Evolutionary conservation across 2,888 invertebrate genomes (phyloP).

Genomic region (Ormyrus pomaceus): DNA sequence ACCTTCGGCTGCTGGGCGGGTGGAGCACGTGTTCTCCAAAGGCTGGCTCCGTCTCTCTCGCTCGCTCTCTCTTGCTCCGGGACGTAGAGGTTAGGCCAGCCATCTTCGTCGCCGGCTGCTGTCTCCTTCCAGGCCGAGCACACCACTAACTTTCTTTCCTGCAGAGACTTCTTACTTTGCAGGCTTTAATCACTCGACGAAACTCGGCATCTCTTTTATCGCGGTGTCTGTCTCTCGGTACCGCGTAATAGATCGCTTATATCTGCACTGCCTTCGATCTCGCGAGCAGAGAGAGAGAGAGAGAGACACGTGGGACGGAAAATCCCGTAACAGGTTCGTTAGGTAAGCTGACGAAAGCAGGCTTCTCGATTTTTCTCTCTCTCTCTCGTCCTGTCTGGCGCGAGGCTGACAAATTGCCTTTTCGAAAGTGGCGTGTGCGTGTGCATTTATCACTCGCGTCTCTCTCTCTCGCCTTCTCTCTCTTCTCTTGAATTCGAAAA

Average conservation of each 20-base stretch:
- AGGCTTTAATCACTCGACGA: not conserved
- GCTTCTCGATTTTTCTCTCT: not conserved
- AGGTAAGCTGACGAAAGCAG: not conserved
- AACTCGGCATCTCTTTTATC: not conserved
- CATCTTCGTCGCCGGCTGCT: too few species aligned
- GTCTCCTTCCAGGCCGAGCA: too few species aligned
- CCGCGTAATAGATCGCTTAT: too few species aligned
- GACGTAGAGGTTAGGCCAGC: too few species aligned
- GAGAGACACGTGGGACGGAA: conserved; percentile 7
- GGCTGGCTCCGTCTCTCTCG: too few species aligned
- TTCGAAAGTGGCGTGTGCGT: not conserved
- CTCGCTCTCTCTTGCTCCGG: too few species aligned
- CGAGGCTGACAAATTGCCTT: not conserved
- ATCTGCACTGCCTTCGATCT: not conserved
- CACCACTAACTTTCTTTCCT: not conserved
- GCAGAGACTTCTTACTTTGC: not conserved
- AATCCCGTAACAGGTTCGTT: not conserved
- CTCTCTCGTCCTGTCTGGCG: not conserved
- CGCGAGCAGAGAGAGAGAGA: not conserved
- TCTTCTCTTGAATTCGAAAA: conserved; percentile 7
- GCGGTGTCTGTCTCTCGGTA: not conserved
- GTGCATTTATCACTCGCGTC: conserved; percentile 16
- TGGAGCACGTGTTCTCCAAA: conserved; percentile 15
- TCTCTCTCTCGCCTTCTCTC: not conserved
- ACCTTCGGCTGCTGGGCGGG: conserved; percentile 2